Conservation (phyloP, 1,140 invertebrate genomes). For the Charaxes varanes region DNA sequence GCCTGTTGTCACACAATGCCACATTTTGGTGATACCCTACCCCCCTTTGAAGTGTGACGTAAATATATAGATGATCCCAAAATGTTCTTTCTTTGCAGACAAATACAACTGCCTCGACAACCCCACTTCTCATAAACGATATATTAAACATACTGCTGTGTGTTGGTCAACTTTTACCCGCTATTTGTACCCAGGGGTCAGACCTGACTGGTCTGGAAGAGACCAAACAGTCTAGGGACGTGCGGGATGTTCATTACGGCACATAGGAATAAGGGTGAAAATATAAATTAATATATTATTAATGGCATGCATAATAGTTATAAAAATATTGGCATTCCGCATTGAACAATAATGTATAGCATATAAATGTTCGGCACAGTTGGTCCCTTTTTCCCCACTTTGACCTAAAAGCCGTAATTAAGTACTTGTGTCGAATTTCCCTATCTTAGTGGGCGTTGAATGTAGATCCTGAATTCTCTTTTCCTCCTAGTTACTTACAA, state of each 20-base stretch:
- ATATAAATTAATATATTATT: too few species aligned
- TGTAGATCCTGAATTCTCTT: too few species aligned
- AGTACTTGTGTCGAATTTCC: too few species aligned
- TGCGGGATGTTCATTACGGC: constrained; percentile 86
- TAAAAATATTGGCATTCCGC: too few species aligned
- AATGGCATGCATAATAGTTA: too few species aligned
- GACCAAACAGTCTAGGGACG: constrained; percentile 76
- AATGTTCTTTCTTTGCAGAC: constrained; percentile 64
- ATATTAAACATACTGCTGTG: constrained; percentile 84
- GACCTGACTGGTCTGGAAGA: constrained; percentile 76
- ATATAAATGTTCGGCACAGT: constrained; percentile 80
- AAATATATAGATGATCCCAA: background rate
- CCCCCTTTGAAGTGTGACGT: background rate
- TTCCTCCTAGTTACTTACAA: too few species aligned
- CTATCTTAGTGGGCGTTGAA: too few species aligned
- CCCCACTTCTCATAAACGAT: constrained; percentile 79
- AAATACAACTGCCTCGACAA: constrained; percentile 76
- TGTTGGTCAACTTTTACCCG: constrained; percentile 79
- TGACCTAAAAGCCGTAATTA: too few species aligned
- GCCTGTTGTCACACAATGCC: too few species aligned
- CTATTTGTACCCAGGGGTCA: constrained; percentile 77
- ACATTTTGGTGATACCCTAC: too few species aligned
- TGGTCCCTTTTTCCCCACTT: too few species aligned
- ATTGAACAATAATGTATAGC: constrained; percentile 82
- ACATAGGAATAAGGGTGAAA: too few species aligned